Evolutionary conservation across 2,113 vertebrate genomes (phyloP).

Genomic region (Pogona vitticeps): DNA sequence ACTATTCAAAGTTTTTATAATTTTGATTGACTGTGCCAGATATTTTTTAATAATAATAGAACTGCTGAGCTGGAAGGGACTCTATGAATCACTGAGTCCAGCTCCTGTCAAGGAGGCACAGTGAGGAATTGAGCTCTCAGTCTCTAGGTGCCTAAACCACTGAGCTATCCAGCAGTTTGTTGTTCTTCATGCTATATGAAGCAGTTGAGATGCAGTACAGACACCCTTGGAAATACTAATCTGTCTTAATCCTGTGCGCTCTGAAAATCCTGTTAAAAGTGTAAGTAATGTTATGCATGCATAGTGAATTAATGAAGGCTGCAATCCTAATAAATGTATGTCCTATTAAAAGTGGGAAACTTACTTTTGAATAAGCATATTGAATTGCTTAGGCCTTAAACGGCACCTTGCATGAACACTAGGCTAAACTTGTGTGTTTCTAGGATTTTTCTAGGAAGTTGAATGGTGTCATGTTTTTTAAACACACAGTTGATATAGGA

Average conservation of each 20-base stretch:
- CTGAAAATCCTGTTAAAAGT: background rate
- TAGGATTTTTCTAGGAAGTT: background rate
- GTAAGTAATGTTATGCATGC: background rate
- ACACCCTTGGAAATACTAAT: constrained; percentile 1
- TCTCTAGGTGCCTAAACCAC: no score
- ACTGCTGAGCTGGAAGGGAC: no score
- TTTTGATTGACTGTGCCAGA: no score
- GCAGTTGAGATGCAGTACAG: background rate
- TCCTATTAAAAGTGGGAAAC: background rate
- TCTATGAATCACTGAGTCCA: no score
- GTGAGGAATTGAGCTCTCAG: no score
- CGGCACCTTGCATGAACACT: background rate
- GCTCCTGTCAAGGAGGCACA: no score
- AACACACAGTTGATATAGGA: no score
- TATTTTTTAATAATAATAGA: no score
- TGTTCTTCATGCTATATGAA: constrained; percentile 23
- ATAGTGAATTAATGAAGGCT: background rate
- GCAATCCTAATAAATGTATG: background rate
- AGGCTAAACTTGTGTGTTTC: constrained; percentile 4
- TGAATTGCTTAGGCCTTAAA: background rate
- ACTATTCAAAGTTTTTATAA: no score
- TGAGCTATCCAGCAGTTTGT: no score
- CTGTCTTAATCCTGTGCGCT: background rate
- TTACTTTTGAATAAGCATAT: background rate
- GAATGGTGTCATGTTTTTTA: background rate